Base-by-base conservation (phyloP, 2,797 vertebrate genomes). In the Molossus alvarezi region DNA sequence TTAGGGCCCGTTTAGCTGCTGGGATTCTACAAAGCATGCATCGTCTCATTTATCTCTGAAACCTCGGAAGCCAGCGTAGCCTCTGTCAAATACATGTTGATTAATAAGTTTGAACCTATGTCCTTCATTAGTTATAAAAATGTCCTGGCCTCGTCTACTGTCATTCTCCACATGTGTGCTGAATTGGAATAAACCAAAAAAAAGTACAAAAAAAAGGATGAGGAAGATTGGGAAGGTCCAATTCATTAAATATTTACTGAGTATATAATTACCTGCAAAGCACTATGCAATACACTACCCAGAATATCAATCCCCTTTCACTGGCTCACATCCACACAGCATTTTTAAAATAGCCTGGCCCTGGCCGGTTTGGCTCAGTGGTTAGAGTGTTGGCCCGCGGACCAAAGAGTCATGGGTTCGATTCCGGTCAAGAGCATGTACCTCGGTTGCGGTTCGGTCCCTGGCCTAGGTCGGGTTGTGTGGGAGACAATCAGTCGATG, bases 151-250 rank as follows among this genome's bases (percentile, higher is more conserved):
- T 79, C 2, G 51, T 41, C 75, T 60, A 75, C 5, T 14, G 37
- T 91, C 29, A 18, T 62, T 72, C 6, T 83, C 4, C 33, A 41
- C 51, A 60, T 18, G 7, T 41, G 17, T 64, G 60, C 1, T 79
- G 17, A 73, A 33, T 81, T 77, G 48, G 37, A 95, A 92, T 67
- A 58, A 4, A 33, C 14, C 91, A 89, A 92, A 55, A 48, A 80
- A 29, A 55, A 6, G 41, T 45, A 5, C 41, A 45, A 33, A 29
- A 73, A 81, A 21, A 88, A 48, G 8, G 9, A 75, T 87, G 18
- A 27, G 1, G 11, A 33, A 55, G 10, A 9, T 55, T 71, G 5
- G 29, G 62, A 87, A 92, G 11, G 2, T 84, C 11, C 0, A 41
- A 58, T 71, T 84, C 33, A 91, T 73, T 92, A 84, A 93, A 27